Evolutionary conservation across 2,797 vertebrate species (phyloP).

Genomic region (Notoglanidium macrostoma): DNA sequence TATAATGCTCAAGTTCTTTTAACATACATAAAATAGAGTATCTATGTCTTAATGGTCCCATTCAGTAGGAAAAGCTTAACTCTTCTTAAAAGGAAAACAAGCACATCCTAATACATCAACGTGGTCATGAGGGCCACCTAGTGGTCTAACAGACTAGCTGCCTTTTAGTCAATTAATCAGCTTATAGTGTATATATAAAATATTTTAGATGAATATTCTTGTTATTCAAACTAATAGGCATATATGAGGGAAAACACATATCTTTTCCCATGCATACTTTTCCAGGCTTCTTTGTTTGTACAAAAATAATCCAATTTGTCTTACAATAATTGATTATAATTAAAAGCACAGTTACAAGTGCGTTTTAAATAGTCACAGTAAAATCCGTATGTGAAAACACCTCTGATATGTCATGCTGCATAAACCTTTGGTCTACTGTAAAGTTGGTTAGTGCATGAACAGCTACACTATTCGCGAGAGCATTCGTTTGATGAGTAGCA

Average conservation of each 20-base stretch:
- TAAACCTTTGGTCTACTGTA: conserved; percentile 17
- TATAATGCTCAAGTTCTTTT: neutral
- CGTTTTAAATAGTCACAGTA: conserved; percentile 12
- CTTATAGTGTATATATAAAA: neutral
- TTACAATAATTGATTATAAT: neutral
- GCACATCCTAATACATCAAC: neutral
- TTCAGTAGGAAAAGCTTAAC: neutral
- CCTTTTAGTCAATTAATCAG: neutral
- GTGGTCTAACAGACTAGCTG: neutral
- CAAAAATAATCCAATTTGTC: neutral
- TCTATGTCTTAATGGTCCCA: neutral
- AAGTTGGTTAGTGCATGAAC: neutral
- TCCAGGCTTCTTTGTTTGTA: neutral
- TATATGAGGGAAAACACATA: neutral
- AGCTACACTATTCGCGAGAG: neutral
- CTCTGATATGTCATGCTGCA: neutral
- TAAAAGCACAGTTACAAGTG: neutral
- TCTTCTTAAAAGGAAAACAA: neutral
- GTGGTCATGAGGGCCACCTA: neutral
- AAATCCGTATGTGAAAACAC: neutral
- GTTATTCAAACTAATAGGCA: neutral
- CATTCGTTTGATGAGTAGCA: neutral
- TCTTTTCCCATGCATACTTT: neutral
- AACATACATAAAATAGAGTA: neutral
- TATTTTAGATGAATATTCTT: neutral